Evolutionary conservation across 2,888 invertebrate genomes (phyloP).

Genomic region (Patella ulyssiponensis): DNA sequence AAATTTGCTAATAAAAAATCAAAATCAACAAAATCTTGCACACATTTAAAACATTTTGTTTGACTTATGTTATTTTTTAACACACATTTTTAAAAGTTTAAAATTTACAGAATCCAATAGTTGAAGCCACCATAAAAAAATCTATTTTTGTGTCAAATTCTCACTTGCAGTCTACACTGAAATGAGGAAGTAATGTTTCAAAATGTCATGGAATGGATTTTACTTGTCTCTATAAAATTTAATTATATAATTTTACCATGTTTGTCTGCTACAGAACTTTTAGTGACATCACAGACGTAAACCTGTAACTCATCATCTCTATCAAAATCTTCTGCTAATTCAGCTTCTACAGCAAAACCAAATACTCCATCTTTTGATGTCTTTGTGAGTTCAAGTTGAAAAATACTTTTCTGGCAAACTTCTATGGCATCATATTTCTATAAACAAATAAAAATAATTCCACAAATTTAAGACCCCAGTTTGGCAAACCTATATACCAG

Average conservation of each 20-base stretch:
- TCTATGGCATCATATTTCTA: constrained; percentile 77
- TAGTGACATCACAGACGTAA: constrained; percentile 95
- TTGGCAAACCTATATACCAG: too few relatives aligned
- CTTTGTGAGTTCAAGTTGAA: constrained; percentile 94
- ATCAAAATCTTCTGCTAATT: constrained; percentile 95
- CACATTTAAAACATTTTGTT: too few relatives aligned
- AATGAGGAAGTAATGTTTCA: neutral
- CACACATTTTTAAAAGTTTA: too few relatives aligned
- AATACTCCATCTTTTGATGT: constrained; percentile 94
- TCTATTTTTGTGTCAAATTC: too few relatives aligned
- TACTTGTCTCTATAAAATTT: neutral
- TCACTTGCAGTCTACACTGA: too few relatives aligned
- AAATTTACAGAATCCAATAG: too few relatives aligned
- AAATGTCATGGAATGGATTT: neutral
- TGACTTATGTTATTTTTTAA: too few relatives aligned
- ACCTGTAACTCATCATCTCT: constrained; percentile 96
- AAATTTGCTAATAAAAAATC: too few relatives aligned
- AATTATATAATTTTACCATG: constrained; percentile 81
- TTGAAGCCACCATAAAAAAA: too few relatives aligned
- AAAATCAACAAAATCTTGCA: too few relatives aligned
- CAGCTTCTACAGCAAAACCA: constrained; percentile 98
- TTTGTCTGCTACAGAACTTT: constrained; percentile 95
- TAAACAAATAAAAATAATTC: constrained; percentile 3
- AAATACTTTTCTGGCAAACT: constrained; percentile 95
- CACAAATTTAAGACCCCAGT: too few relatives aligned